Base-by-base conservation (phyloP, 2,797 vertebrate genomes). In the Urocyon cinereoargenteus region DNA sequence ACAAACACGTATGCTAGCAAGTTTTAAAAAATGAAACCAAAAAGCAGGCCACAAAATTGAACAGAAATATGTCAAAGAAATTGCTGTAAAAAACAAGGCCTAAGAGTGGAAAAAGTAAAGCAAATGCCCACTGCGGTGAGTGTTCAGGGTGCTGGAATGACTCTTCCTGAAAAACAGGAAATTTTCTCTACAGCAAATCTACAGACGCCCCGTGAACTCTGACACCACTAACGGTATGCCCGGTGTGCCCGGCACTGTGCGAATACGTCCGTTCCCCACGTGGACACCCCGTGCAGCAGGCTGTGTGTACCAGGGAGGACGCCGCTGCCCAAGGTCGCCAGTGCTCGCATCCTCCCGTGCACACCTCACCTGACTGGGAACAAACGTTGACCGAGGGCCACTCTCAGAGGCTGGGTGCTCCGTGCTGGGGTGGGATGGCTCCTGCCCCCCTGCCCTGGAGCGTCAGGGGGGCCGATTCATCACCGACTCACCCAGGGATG, bases 281-380 rank as follows among this genome's bases (percentile, higher is more conserved):
- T 31, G 73, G 15, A 31, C 31, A 5, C 1, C 6, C 51, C 0
- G 11, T 8, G 12, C 45, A 3, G 31, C 13, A 61, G 34, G 61
- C 1, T 55, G 8, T 22, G 53, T 36, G 68, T 15, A 59, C 61
- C 78, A 78, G n/a, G 2, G 87, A 57, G 70, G 77, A 26, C 22
- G 0, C 26, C 6, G 24, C 7, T 22, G 16, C 28, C 53, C 28
- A 3, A 3, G 51, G 75, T 10, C 55, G 1, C 36, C 7, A 55
- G 59, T 6, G 8, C 87, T 1, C 1, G 31, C 57, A 31, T 16
- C 12, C 5, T 3, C 14, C 26, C 2, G 6, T 15, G 28, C 40
- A 21, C 24, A 1, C 6, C 11, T 57, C 13, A 2, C 3, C n/a
- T 6, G 13, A 15, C 1, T 36, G 1, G 3, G 12, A 68, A 59